Conservation (phyloP, 1,140 invertebrate species). For the Ectropis grisescens region DNA sequence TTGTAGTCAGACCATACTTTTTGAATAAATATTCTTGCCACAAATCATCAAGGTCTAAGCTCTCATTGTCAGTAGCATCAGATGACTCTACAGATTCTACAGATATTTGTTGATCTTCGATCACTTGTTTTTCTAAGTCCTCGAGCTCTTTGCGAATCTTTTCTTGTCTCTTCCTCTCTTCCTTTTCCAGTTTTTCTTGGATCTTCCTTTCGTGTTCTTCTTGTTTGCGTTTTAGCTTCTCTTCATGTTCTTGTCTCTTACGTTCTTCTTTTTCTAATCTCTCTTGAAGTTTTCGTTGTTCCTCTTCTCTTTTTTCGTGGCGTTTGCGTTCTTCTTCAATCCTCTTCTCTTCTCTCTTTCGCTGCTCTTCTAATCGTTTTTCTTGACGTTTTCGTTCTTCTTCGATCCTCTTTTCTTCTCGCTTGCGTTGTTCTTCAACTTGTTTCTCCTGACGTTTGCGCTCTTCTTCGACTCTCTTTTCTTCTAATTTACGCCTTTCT, state of each 20-base stretch:
- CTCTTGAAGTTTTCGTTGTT: conserved; percentile 25
- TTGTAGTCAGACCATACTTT: conserved; percentile 37
- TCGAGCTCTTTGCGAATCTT: conserved; percentile 20
- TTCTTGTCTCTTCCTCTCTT: conserved; percentile 26
- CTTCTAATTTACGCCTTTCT: conserved; percentile 6
- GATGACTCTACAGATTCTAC: conserved; percentile 31
- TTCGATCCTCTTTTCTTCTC: conserved; percentile 23
- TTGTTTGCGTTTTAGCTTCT: conserved; percentile 21
- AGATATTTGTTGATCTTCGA: conserved; percentile 8
- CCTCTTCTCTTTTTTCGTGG: conserved; percentile 22
- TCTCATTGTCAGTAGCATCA: conserved; percentile 19
- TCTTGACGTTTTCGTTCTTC: conserved; percentile 26
- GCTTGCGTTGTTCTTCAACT: conserved; percentile 26
- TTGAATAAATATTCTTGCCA: conserved; percentile 46
- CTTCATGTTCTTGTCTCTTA: conserved; percentile 21
- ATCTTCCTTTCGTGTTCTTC: conserved; percentile 18
- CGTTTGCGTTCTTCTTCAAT: conserved; percentile 17
- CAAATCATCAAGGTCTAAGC: conserved; percentile 39
- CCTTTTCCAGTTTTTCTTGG: conserved; percentile 23
- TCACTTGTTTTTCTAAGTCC: conserved; percentile 11
- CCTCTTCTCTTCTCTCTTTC: conserved; percentile 19
- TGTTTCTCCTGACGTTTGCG: conserved; percentile 18
- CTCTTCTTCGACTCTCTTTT: conserved; percentile 10
- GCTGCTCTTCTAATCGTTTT: conserved; percentile 19
- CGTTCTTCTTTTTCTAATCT: conserved; percentile 26